Evolutionary conservation across 1,140 invertebrate genomes (phyloP).

Genomic region (Temnothorax curvispinosus): DNA sequence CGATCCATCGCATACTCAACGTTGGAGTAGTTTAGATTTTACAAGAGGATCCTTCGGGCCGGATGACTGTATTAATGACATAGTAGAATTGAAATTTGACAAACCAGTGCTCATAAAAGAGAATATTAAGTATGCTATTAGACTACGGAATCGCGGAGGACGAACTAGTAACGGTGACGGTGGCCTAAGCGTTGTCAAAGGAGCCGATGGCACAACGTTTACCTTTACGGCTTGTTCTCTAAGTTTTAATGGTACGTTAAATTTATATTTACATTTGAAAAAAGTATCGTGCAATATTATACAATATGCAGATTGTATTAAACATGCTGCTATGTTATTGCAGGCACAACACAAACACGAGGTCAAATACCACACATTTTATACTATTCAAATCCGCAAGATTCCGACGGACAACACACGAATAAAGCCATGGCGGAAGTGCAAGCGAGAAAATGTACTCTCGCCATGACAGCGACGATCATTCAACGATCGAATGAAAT

Average conservation of each 20-base stretch:
- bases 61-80: slow-evolving; percentile 91
- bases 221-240: slow-evolving; percentile 96
- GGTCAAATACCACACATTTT: slow-evolving; percentile 98
- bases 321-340: slow-evolving; percentile 31
- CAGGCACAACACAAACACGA: slow-evolving; percentile 92
- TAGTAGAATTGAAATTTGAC: slow-evolving; percentile 96
- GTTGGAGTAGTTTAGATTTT: slow-evolving; percentile 92
- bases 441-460: slow-evolving; percentile 90
- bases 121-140: slow-evolving; percentile 95
- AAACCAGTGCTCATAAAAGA: slow-evolving; percentile 95
- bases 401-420: slow-evolving; percentile 88
- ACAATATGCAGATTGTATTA: background rate
- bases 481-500: slow-evolving; percentile 91
- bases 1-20: slow-evolving; percentile 87
- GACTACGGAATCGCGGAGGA: slow-evolving; percentile 96
- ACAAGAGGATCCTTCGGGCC: slow-evolving; percentile 91
- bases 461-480: slow-evolving; percentile 91
- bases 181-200: slow-evolving; percentile 93
- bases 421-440: slow-evolving; percentile 89
- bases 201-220: slow-evolving; percentile 96
- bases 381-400: slow-evolving; percentile 91
- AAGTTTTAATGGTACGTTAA: slow-evolving; percentile 94
- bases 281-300: background rate
- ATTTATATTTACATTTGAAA: background rate
- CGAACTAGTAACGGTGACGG: slow-evolving; percentile 97